Evolutionary conservation across 1,140 invertebrate genomes (phyloP).

Genomic region (Thaumatotibia leucotreta): DNA sequence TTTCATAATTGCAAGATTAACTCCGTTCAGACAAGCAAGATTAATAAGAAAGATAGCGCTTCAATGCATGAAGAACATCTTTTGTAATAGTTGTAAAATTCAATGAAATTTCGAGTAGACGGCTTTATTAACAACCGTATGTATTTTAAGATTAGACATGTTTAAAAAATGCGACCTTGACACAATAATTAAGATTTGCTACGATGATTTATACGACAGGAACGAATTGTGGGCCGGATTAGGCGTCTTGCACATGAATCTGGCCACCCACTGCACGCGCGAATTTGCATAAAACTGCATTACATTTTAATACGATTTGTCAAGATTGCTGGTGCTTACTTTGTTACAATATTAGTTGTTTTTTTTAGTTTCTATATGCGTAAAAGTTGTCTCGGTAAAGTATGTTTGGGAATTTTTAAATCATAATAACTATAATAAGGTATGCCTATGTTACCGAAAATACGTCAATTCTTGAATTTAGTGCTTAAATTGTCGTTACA

Average conservation of each 20-base stretch:
- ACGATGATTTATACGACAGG: slow-evolving; percentile 10
- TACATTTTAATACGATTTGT: not conserved
- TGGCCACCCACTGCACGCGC: not conserved
- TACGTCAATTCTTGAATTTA: too few species aligned
- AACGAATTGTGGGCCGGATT: slow-evolving; percentile 17
- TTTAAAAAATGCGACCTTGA: slow-evolving; percentile 35
- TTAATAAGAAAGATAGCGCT: not conserved
- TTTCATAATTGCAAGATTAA: not conserved
- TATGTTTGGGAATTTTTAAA: too few species aligned
- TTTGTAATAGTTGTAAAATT: not conserved
- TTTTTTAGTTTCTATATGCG: not conserved
- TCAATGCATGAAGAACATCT: not conserved
- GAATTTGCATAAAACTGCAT: slow-evolving; percentile 1
- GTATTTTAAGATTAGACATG: not conserved
- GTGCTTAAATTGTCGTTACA: too few species aligned
- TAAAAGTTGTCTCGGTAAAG: too few species aligned
- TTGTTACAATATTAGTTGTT: not conserved
- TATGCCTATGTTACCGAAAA: too few species aligned
- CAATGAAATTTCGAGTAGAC: not conserved
- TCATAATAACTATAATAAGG: too few species aligned
- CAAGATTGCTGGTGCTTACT: not conserved
- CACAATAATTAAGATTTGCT: slow-evolving; percentile 29
- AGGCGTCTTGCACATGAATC: slow-evolving; percentile 10
- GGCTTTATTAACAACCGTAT: not conserved
- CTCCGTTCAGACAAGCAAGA: not conserved